A percentile compares a stretch with the other conserved stretches of the same genome.
Conservation (phyloP, 2,113 vertebrate species). For the Parus major region DNA sequence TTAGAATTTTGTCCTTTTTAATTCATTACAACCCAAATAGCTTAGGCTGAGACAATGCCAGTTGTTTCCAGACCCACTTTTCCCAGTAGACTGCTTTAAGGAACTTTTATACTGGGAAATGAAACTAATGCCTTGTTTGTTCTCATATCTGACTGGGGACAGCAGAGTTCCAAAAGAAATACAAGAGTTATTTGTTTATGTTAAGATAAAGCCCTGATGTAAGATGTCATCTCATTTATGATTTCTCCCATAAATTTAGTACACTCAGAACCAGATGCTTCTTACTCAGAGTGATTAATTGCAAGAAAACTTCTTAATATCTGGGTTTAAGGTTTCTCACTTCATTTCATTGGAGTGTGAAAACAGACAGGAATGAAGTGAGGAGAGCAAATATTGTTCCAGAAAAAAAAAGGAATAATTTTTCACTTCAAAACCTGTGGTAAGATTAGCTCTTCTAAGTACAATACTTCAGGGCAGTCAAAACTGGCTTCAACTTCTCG, state of each 20-base stretch:
- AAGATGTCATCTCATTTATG: slow-evolving; percentile 21
- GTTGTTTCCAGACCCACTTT: background rate
- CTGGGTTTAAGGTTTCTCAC: background rate
- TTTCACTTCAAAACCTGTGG: background rate
- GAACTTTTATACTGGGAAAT: slow-evolving; percentile 24
- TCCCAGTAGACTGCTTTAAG: slow-evolving; percentile 9
- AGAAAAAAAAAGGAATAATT: background rate
- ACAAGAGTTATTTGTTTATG: slow-evolving; percentile 30
- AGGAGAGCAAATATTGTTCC: background rate
- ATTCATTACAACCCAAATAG: background rate
- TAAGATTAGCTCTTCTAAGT: background rate
- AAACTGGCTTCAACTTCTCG: background rate
- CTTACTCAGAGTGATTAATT: slow-evolving; percentile 4
- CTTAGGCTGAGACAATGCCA: background rate
- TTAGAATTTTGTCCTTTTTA: background rate
- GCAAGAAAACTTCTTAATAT: background rate
- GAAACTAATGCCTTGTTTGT: background rate
- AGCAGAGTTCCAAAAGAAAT: slow-evolving; percentile 49
- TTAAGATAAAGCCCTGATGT: slow-evolving; percentile 18
- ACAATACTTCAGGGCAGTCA: background rate
- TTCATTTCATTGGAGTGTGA: background rate
- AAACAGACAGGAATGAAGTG: slow-evolving; percentile 1
- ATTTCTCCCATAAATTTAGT: background rate
- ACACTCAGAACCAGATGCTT: background rate
- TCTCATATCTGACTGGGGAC: slow-evolving; percentile 10